These are phyloP conservation scores for Lamprologus callipterus DNA, from an alignment of 2,113 vertebrate genomes.

Conservation along the genomic window DNA sequence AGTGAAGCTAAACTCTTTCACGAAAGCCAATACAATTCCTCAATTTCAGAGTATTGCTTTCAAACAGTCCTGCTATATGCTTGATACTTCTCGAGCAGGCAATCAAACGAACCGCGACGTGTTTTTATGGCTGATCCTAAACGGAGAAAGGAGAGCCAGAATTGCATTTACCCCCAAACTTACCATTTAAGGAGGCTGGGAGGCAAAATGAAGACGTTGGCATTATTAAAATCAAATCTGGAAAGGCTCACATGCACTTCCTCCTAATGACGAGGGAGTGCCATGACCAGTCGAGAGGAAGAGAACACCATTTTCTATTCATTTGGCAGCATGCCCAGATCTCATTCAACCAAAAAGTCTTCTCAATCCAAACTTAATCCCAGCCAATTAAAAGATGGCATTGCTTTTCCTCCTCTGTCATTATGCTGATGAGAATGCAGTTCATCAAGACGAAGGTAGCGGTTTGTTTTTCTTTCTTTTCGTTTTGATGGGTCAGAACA, in stretches of 20 bases:
- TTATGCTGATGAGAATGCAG: constrained; percentile 53
- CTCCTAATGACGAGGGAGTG: constrained; percentile 83
- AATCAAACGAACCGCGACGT: constrained; percentile 62
- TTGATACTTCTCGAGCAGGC: constrained; percentile 73
- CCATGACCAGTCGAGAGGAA: constrained; percentile 84
- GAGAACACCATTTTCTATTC: constrained; percentile 87
- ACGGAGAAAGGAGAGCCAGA: constrained; percentile 41
- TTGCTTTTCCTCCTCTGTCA: constrained; percentile 69
- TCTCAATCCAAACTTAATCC: constrained; percentile 80
- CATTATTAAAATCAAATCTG: constrained; percentile 96
- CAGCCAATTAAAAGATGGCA: constrained; percentile 79
- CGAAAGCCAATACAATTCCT: constrained; percentile 58
- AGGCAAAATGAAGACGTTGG: constrained; percentile 86
- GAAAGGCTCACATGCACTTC: constrained; percentile 79
- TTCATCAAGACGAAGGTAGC: constrained; percentile 42
- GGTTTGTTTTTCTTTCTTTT: neutral
- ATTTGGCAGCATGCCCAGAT: constrained; percentile 95
- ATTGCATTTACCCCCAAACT: constrained; percentile 73
- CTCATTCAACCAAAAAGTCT: constrained; percentile 93
- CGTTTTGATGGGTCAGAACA: neutral
- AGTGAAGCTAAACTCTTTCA: neutral
- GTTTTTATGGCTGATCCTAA: constrained; percentile 72
- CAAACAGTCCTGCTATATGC: constrained; percentile 68
- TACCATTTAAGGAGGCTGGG: constrained; percentile 78
- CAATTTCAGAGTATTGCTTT: constrained; percentile 56